Evolutionary conservation across 2,888 invertebrate species (phyloP).

Genomic region (Scaptomyza caliginosa): DNA sequence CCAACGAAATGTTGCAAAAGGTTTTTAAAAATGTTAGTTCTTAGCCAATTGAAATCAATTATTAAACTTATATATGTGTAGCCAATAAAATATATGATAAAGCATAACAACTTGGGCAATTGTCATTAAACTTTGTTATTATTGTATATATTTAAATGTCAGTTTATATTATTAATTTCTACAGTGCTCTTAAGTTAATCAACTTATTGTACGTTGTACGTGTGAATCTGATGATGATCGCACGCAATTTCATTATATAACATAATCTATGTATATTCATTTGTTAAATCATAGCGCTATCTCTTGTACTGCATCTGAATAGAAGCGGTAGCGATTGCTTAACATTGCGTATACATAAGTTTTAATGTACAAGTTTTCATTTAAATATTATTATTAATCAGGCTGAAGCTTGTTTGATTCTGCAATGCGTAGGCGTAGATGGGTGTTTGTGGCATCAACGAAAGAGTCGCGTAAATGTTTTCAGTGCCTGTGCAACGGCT

Average conservation of each 20-base stretch:
- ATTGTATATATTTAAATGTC: slow-evolving; percentile 39
- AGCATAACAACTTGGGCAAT: neutral
- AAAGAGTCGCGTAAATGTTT: slow-evolving; percentile 94
- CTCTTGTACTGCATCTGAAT: neutral
- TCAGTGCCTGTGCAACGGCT: slow-evolving; percentile 90
- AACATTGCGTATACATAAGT: slow-evolving; percentile 49
- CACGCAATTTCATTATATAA: slow-evolving; percentile 38
- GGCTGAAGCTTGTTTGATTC: neutral
- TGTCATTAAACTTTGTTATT: slow-evolving; percentile 36
- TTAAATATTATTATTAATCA: neutral
- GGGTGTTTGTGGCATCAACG: slow-evolving; percentile 87
- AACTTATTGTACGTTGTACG: slow-evolving; percentile 54
- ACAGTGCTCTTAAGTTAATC: slow-evolving; percentile 37
- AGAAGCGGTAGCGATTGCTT: slow-evolving; percentile 4
- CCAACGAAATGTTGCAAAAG: slow-evolving; percentile 12
- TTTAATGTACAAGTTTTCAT: slow-evolving; percentile 39
- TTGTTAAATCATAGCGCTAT: slow-evolving; percentile 1
- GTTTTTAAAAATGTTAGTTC: neutral
- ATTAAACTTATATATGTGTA: neutral
- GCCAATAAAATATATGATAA: neutral
- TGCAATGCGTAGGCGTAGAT: slow-evolving; percentile 15
- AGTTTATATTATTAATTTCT: slow-evolving; percentile 30
- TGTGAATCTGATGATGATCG: slow-evolving; percentile 54
- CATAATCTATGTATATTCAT: slow-evolving; percentile 11
- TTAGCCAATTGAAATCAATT: neutral